A percentile compares a stretch with the other conserved stretches of the same genome.
phyloP scores from a whole-genome alignment of 2,888 invertebrate genomes.

The Eledona agricola region DNA sequence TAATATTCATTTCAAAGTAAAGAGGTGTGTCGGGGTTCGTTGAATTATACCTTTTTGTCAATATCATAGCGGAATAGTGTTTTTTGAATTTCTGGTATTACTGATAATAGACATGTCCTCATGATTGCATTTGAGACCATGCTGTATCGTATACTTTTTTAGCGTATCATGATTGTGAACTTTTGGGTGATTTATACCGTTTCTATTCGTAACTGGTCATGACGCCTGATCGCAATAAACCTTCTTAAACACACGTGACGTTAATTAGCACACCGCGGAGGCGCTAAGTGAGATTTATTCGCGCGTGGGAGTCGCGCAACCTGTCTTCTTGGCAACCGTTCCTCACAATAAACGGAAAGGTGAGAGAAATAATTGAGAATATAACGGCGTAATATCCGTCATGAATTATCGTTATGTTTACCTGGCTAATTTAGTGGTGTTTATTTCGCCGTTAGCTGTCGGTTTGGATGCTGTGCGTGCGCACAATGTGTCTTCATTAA shows the following conservation, averaged over 20 bases:
- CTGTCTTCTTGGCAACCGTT: conserved; percentile 34
- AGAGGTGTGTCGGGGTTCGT: no score
- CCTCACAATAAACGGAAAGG: conserved; percentile 43
- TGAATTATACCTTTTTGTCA: no score
- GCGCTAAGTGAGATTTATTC: conserved; percentile 47
- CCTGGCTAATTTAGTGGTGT: conserved; percentile 39
- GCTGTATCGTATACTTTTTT: no score
- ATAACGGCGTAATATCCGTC: conserved; percentile 19
- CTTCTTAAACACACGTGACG: conserved; percentile 47
- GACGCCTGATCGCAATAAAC: no score
- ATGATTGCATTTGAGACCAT: no score
- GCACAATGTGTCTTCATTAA: conserved; percentile 28
- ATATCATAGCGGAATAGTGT: no score
- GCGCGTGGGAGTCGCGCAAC: conserved; percentile 35
- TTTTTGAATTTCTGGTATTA: no score
- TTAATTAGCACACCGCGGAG: conserved; percentile 48
- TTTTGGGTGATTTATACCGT: no score
- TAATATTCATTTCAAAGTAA: no score
- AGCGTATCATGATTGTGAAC: no score
- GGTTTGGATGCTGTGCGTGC: conserved; percentile 19
- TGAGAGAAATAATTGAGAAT: conserved; percentile 42
- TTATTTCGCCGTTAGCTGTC: conserved; percentile 27
- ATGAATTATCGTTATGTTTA: conserved; percentile 42
- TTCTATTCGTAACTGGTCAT: no score
- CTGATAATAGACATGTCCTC: no score